phyloP scores from a whole-genome alignment of 2,113 vertebrate genomes.

The Amazona vittata region DNA sequence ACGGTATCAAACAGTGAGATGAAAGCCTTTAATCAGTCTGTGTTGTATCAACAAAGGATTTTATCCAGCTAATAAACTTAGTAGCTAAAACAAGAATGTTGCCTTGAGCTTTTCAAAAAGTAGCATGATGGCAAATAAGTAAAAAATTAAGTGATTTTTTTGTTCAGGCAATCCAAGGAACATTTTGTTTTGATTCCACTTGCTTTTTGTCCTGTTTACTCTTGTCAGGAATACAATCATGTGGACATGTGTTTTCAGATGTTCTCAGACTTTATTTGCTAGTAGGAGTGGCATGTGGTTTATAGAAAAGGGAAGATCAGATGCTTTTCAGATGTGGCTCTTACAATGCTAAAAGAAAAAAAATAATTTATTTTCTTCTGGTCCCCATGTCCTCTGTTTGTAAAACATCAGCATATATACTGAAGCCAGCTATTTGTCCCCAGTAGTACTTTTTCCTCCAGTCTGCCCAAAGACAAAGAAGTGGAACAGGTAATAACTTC shows the following conservation, averaged over 20 bases:
- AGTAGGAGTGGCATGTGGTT: neutral
- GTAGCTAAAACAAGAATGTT: neutral
- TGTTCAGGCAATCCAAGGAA: neutral
- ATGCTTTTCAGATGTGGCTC: neutral
- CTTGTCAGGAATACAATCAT: neutral
- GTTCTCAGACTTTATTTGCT: neutral
- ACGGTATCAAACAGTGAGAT: neutral
- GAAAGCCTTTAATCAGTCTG: neutral
- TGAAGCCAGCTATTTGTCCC: neutral
- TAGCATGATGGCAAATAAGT: neutral
- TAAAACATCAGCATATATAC: neutral
- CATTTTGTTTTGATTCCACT: constrained; percentile 44
- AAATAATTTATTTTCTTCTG: neutral
- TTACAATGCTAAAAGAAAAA: neutral
- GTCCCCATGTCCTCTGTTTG: neutral
- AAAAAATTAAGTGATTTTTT: neutral
- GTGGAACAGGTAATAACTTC: neutral
- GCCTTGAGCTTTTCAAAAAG: neutral
- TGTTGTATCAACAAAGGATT: neutral
- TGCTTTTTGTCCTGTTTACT: neutral
- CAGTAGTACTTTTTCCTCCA: neutral
- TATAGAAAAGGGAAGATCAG: neutral
- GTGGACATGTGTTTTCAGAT: neutral
- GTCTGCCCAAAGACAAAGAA: neutral
- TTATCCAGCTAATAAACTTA: neutral